phyloP scores from a whole-genome alignment of 2,888 invertebrate genomes.

The Leptopilina drosophilae region DNA sequence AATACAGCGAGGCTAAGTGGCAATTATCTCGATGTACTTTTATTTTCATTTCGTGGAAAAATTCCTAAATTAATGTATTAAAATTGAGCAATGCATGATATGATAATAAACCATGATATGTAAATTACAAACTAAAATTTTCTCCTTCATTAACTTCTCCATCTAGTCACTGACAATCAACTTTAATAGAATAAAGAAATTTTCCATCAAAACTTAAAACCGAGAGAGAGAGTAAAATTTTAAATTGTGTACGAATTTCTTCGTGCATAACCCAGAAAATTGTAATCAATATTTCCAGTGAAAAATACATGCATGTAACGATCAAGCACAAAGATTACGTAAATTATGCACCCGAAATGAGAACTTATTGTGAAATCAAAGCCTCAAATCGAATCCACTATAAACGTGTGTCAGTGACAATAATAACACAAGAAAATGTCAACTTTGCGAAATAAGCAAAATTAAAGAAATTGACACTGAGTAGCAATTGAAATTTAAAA shows the following conservation, averaged over 20 bases:
- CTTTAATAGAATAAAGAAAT: background rate
- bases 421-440: background rate
- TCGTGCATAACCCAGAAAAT: constrained; percentile 35
- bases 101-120: too few relatives aligned
- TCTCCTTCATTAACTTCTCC: too few relatives aligned
- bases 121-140: too few relatives aligned
- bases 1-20: background rate
- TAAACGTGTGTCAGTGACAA: background rate
- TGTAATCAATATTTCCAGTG: constrained; percentile 31
- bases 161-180: too few relatives aligned
- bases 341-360: constrained; percentile 32
- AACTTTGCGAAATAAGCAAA: background rate
- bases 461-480: background rate
- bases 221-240: background rate
- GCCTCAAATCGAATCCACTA: constrained; percentile 4
- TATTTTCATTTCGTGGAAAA: background rate
- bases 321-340: constrained; percentile 30
- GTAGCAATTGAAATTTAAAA: background rate
- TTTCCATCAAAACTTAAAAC: background rate
- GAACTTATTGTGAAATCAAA: constrained; percentile 25
- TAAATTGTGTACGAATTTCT: constrained; percentile 11
- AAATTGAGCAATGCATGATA: too few relatives aligned
- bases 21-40: background rate
- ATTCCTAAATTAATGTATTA: background rate
- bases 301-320: constrained; percentile 19